Evolutionary conservation across 2,888 invertebrate genomes (phyloP).

Genomic region (Metacarcinus magister): DNA sequence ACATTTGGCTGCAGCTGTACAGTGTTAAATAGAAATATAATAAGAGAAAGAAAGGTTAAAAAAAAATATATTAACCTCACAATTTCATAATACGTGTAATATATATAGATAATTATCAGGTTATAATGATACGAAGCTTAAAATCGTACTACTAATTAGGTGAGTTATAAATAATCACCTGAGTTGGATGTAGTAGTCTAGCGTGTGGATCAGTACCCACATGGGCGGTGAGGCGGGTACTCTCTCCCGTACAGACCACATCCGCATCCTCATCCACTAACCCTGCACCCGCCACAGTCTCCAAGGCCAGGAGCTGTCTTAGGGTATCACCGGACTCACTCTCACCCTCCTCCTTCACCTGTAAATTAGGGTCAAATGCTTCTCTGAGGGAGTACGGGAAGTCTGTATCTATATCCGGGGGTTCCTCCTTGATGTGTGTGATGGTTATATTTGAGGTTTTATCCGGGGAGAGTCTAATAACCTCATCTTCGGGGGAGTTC

Average conservation of each 20-base stretch:
- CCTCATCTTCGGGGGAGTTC: conserved; percentile 68
- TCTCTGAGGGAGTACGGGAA: background rate
- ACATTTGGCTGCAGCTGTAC: background rate
- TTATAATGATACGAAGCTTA: too few relatives aligned
- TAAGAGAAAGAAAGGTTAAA: too few relatives aligned
- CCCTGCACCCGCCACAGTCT: conserved; percentile 73
- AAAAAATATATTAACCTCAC: too few relatives aligned
- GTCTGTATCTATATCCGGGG: conserved; percentile 54
- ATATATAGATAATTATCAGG: too few relatives aligned
- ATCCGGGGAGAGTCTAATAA: conserved; percentile 49
- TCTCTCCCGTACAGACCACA: conserved; percentile 77
- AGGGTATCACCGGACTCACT: conserved; percentile 74
- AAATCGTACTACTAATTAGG: background rate
- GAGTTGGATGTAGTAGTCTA: conserved; percentile 37
- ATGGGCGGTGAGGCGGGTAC: conserved; percentile 72
- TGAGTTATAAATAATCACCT: conserved; percentile 30
- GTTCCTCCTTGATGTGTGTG: conserved; percentile 74
- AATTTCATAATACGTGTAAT: too few relatives aligned
- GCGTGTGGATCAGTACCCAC: conserved; percentile 12
- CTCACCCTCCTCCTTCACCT: conserved; percentile 77
- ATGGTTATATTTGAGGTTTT: background rate
- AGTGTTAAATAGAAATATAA: background rate
- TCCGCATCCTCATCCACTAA: conserved; percentile 75
- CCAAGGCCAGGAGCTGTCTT: conserved; percentile 75
- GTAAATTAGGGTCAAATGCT: conserved; percentile 67